Percentiles rank a stretch among this genome's conserved stretches.
Evolutionary conservation across 2,113 vertebrate genomes (phyloP).

Genomic region (Eublepharis macularius): DNA sequence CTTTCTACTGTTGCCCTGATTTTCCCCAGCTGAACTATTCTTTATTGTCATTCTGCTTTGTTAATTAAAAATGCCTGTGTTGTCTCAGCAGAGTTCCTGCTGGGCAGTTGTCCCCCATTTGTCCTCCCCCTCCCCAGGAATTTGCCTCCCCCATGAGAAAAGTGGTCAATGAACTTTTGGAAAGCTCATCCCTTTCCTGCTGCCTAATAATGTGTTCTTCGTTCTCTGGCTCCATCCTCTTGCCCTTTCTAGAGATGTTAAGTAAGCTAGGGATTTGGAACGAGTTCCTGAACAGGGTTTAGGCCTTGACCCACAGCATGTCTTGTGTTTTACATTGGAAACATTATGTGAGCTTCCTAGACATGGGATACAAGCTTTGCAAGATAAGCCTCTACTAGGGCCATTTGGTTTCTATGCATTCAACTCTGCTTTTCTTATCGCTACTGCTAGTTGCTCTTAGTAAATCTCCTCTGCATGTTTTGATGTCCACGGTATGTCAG

Average conservation of each 20-base stretch:
- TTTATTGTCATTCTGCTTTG: neutral
- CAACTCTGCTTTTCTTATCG: neutral
- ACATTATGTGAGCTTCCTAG: neutral
- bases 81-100: neutral
- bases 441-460: neutral
- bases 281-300: neutral
- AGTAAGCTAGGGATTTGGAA: neutral
- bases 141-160: neutral
- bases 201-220: neutral
- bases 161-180: neutral
- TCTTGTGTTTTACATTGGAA: neutral
- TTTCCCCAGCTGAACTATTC: neutral
- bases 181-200: neutral
- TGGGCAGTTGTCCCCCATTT: neutral
- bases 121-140: neutral
- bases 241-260: neutral
- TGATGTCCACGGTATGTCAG: no score
- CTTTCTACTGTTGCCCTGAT: neutral
- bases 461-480: neutral
- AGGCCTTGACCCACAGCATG: neutral
- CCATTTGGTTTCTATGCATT: neutral
- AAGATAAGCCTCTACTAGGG: neutral
- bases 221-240: neutral
- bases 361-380: neutral
- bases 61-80: neutral